A percentile compares a stretch with the other conserved stretches of the same genome.
Evolutionary conservation across 2,113 vertebrate species (phyloP).

Genomic region (Ahaetulla prasina): DNA sequence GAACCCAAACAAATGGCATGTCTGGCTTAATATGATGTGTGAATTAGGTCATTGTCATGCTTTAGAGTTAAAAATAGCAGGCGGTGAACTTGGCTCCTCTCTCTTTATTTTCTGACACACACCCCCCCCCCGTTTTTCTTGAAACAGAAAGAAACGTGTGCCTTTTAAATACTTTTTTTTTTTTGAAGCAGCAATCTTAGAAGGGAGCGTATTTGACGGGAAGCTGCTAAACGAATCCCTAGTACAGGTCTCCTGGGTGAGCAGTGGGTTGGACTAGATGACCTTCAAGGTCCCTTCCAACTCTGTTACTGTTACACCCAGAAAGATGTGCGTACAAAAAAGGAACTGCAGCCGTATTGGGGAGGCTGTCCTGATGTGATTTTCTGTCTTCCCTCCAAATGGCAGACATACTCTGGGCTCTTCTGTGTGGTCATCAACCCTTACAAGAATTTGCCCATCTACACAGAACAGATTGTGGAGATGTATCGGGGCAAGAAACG

Average conservation of each 20-base stretch:
- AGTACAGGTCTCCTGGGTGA: too few relatives aligned
- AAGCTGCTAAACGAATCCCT: background rate
- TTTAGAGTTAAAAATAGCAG: background rate
- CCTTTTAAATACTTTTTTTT: background rate
- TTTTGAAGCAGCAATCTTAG: background rate
- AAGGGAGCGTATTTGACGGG: background rate
- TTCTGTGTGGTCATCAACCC: slow-evolving; percentile 94
- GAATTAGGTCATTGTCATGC: background rate
- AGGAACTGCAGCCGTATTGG: background rate
- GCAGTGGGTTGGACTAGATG: too few relatives aligned
- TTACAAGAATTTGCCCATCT: slow-evolving; percentile 89
- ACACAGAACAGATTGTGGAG: slow-evolving; percentile 89
- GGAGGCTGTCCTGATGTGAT: background rate
- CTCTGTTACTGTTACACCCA: background rate
- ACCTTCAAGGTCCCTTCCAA: too few relatives aligned
- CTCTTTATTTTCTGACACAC: background rate
- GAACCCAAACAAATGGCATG: background rate
- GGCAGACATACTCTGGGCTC: slow-evolving; percentile 87
- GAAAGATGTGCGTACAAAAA: background rate
- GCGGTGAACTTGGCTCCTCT: background rate
- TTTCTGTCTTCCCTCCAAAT: background rate
- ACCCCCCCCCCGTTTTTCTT: background rate
- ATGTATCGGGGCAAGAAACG: slow-evolving; percentile 93
- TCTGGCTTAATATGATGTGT: background rate
- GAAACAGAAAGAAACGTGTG: background rate